Evolutionary conservation across 2,113 vertebrate species (phyloP).

Genomic region (Strix uralensis): DNA sequence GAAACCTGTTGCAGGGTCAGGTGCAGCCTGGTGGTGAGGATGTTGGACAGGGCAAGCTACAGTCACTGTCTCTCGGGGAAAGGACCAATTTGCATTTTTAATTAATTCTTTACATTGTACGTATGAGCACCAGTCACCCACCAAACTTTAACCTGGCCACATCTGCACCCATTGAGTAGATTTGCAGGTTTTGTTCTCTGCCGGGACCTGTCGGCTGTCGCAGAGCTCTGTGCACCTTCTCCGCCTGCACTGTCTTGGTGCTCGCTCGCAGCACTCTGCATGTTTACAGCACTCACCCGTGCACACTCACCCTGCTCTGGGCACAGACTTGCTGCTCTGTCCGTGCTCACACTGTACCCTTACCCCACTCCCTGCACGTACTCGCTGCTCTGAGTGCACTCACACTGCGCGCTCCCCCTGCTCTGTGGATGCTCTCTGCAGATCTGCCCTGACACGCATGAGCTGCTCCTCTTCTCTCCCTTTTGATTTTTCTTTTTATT

Average conservation of each 20-base stretch:
- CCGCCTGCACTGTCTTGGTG: not conserved
- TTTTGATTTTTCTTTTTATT: not conserved
- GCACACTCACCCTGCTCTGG: not conserved
- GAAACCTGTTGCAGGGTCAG: not conserved
- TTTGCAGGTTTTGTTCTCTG: not conserved
- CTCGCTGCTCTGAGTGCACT: no score
- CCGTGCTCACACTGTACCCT: accelerated
- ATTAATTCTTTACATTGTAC: not conserved
- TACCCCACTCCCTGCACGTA: not conserved
- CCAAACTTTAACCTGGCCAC: not conserved
- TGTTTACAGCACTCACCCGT: accelerated
- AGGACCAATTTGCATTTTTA: not conserved
- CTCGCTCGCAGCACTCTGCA: not conserved
- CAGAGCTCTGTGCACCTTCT: accelerated
- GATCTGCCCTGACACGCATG: accelerated
- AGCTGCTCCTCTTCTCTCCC: not conserved
- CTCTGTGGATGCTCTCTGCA: not conserved
- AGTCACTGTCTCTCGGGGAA: not conserved
- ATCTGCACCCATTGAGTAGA: accelerated
- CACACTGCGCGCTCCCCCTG: no score
- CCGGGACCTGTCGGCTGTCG: no score
- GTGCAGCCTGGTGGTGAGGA: not conserved
- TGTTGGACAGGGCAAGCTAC: not conserved
- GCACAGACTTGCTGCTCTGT: not conserved
- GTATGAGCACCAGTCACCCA: no score